Evolutionary conservation across 2,888 invertebrate species (phyloP).

Genomic region (Chaetogeoica ovagalla): DNA sequence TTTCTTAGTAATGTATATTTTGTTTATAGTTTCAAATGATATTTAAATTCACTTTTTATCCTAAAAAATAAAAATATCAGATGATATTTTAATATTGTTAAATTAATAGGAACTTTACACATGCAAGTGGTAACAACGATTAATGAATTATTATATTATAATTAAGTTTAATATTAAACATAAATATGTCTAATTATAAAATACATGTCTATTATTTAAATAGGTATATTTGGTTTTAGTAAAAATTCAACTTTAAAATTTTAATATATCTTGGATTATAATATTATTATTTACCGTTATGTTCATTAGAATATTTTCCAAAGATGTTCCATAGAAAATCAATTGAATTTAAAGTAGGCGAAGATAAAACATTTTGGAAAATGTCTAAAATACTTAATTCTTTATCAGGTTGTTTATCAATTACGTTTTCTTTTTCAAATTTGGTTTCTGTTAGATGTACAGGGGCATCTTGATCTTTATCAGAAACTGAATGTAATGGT

Average conservation of each 20-base stretch:
- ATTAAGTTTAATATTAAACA: background rate
- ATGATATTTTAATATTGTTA: too few relatives aligned
- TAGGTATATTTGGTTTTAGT: background rate
- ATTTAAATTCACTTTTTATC: too few relatives aligned
- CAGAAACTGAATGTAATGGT: background rate
- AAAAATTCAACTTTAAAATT: background rate
- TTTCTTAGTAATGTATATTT: too few relatives aligned
- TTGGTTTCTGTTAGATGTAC: background rate
- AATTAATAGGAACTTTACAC: too few relatives aligned
- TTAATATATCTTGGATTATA: background rate
- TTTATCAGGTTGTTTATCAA: slow-evolving; percentile 2
- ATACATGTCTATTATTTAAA: too few relatives aligned
- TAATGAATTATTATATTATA: background rate
- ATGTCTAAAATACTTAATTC: slow-evolving; percentile 5
- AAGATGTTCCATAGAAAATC: slow-evolving; percentile 17
- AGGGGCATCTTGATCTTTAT: background rate
- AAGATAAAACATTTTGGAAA: slow-evolving; percentile 33
- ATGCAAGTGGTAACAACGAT: too few relatives aligned
- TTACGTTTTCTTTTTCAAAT: slow-evolving; percentile 5
- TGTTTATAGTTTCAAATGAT: too few relatives aligned
- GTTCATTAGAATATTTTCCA: background rate
- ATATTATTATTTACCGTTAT: slow-evolving; percentile 28
- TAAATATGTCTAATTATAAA: too few relatives aligned
- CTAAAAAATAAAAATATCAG: too few relatives aligned
- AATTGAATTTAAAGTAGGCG: slow-evolving; percentile 26